Conservation (phyloP, 2,797 vertebrate genomes). For the Typhlichthys eigenmanni region DNA sequence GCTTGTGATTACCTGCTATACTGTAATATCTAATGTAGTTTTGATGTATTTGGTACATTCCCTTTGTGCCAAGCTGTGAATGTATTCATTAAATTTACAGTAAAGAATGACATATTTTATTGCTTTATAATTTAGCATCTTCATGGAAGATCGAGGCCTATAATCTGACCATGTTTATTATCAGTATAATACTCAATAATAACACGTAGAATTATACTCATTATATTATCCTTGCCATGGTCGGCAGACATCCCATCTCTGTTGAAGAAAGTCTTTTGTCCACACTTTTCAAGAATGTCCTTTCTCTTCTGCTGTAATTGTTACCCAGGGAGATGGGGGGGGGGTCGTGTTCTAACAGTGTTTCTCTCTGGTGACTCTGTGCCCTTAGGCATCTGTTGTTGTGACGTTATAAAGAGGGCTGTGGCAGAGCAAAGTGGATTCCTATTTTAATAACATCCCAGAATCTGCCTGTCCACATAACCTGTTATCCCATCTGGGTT, state of each 20-base stretch:
- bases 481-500: constrained; percentile 23
- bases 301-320: constrained; percentile 34
- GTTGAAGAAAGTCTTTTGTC: constrained; percentile 50
- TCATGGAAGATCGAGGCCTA: not conserved
- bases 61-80: no score
- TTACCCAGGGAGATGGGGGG: constrained; percentile 18
- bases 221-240: not conserved
- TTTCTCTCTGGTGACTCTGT: constrained; percentile 28
- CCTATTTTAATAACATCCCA: constrained; percentile 39
- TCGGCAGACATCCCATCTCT: not conserved
- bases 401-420: constrained; percentile 18
- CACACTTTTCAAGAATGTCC: constrained; percentile 35
- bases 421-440: constrained; percentile 27
- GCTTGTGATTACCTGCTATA: constrained; percentile 17
- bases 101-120: no score
- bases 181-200: not conserved
- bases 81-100: no score
- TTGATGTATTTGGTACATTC: no score
- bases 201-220: constrained; percentile 4
- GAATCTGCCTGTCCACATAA: constrained; percentile 36
- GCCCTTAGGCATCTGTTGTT: constrained; percentile 38
- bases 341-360: constrained; percentile 46
- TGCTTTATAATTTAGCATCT: not conserved
- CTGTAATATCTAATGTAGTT: no score
- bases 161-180: no score